Base-by-base conservation (phyloP, 2,797 vertebrate species). In the Yasuhikotakia modesta region DNA sequence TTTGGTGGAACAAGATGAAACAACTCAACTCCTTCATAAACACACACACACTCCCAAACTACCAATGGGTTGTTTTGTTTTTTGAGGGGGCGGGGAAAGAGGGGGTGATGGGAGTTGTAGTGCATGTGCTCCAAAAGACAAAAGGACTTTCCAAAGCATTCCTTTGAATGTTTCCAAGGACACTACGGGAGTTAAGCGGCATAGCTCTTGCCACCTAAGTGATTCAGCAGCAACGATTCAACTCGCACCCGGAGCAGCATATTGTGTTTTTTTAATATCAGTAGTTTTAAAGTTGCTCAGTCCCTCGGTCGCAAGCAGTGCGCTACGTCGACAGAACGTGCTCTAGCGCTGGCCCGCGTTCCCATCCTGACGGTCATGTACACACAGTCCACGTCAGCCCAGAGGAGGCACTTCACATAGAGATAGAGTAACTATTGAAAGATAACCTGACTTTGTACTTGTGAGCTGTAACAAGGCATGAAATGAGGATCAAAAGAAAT, bases 221-320 rank as follows among this genome's bases (percentile, higher is more conserved):
- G 88, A 90, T 89, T 90, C 90, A 91, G 90, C 91, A 92, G 91
- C 91, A 92, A 88, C 84, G 87, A 88, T 87, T 90, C 87, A 70
- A 88, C 86, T 83, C 78, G 85, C 85, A 89, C 88, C 81, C 76
- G 67, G 86, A 65, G 39, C 86, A 89, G 91, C 88, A 90, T 87
- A 84, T 84, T 86, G 89, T 86, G 87, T 90, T 90, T 87, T 86
- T 88, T 88, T 86, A 88, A 90, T 88, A 91, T 93, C 93, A 94
- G 92, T 92, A 93, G 93, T 94, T 91, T 89, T 78, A 86, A 83
- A 88, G 87, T 86, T 91, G 87, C 90, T 92, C 90, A 88, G 87
- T 88, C 87, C 87, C 90, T 91, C 81, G 39, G 82, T 87, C 84
- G 68, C 89, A 80, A 87, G 88, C 80, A 83, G 86, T 86, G 86